Percentiles rank a stretch among this genome's conserved stretches.
These are phyloP conservation scores for Rhabditoides inermis DNA, from an alignment of 2,888 invertebrate species.

Conservation along the genomic window DNA sequence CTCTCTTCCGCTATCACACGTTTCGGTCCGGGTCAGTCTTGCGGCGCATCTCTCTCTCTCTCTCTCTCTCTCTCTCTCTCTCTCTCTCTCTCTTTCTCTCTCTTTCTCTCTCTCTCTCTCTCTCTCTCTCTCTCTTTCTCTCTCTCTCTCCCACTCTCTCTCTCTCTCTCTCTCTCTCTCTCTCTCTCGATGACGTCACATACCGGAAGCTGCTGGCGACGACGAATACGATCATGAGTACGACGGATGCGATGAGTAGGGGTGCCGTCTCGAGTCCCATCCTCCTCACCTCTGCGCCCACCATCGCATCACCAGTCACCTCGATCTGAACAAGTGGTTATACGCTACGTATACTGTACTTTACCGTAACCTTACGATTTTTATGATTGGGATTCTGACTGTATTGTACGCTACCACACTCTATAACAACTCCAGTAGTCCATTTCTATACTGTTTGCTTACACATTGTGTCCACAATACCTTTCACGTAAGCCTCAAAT, in stretches of 20 bases:
- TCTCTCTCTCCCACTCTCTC: background rate
- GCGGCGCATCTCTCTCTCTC: conserved; percentile 2
- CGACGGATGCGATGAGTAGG: conserved; percentile 36
- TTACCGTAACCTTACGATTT: background rate
- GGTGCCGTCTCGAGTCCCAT: conserved; percentile 48
- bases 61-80: conserved; percentile 1
- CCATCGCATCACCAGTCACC: conserved; percentile 44
- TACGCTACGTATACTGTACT: no score
- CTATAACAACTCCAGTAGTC: no score
- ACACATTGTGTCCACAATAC: no score
- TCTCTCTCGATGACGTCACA: no score
- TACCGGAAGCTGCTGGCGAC: conserved; percentile 31
- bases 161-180: background rate
- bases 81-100: conserved; percentile 5
- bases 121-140: background rate
- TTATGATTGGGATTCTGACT: no score
- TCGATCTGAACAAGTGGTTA: conserved; percentile 36
- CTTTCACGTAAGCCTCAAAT: no score
- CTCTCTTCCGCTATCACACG: no score
- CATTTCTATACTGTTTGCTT: no score
- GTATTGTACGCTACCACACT: no score
- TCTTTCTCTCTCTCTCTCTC: conserved; percentile 2
- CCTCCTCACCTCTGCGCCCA: conserved; percentile 40
- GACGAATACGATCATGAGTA: conserved; percentile 44
- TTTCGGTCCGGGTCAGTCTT: no score